phyloP scores from a whole-genome alignment of 2,113 vertebrate species.

The Leuciscus idus region DNA sequence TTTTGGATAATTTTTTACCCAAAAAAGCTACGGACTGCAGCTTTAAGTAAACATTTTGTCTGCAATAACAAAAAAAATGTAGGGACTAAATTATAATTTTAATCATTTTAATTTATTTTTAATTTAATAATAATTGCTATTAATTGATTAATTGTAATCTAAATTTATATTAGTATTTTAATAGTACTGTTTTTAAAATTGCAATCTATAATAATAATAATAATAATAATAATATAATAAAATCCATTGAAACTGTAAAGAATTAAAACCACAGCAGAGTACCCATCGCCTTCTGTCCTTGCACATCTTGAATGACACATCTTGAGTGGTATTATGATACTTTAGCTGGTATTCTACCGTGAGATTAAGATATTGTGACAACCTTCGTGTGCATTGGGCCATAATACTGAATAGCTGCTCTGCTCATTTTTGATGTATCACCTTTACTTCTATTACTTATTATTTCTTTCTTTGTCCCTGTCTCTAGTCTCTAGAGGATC shows the following conservation, averaged over 20 bases:
- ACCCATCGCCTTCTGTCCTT: background rate
- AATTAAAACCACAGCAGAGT: background rate
- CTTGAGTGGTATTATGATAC: background rate
- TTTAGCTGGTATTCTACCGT: background rate
- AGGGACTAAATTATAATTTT: background rate
- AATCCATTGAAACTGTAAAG: background rate
- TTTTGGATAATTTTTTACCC: too few relatives aligned
- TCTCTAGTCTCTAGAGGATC: conserved; percentile 93
- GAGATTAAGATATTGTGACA: background rate
- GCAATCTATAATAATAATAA: background rate
- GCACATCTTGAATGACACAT: background rate
- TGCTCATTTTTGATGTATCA: background rate
- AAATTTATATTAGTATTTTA: background rate
- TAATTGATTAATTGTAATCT: background rate
- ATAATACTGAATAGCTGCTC: background rate
- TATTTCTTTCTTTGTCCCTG: conserved; percentile 21
- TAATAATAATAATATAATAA: background rate
- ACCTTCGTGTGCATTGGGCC: background rate
- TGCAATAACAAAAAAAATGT: background rate
- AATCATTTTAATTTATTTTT: background rate
- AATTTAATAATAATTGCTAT: background rate
- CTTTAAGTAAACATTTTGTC: background rate
- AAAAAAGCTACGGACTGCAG: too few relatives aligned
- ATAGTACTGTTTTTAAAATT: background rate
- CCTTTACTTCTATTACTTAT: conserved; percentile 10